Percentiles rank a stretch among this genome's conserved stretches.
phyloP scores from a whole-genome alignment of 1,140 invertebrate species.

The Myzus persicae region DNA sequence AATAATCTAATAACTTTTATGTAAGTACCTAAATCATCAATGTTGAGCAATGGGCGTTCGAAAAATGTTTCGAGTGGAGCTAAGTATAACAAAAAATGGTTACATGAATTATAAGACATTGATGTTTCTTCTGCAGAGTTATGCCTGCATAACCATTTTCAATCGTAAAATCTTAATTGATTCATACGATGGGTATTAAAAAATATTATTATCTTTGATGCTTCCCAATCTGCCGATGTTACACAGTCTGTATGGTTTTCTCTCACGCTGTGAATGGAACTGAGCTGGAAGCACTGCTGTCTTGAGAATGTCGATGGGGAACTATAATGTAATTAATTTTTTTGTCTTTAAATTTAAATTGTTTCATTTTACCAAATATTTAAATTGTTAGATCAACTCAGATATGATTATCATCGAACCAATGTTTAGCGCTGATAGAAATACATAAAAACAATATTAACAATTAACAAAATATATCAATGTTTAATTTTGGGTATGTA shows the following conservation, averaged over 20 bases:
- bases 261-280: not conserved
- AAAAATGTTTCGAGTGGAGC: not conserved
- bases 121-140: not conserved
- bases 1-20: not conserved
- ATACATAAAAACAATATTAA: not conserved
- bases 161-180: not conserved
- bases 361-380: no score
- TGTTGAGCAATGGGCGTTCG: not conserved
- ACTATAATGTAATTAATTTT: not conserved
- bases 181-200: no score
- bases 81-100: not conserved
- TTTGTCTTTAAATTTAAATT: not conserved
- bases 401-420: not conserved
- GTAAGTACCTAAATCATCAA: not conserved
- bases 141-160: not conserved
- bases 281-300: not conserved
- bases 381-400: not conserved
- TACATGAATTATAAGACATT: not conserved
- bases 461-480: no score
- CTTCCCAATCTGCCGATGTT: not conserved
- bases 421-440: not conserved
- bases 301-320: not conserved
- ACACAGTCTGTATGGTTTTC: not conserved
- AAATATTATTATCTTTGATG: not conserved
- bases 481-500: no score